These are phyloP conservation scores for Melinopterus prodromus DNA, from an alignment of 2,888 invertebrate species.

Conservation along the genomic window DNA sequence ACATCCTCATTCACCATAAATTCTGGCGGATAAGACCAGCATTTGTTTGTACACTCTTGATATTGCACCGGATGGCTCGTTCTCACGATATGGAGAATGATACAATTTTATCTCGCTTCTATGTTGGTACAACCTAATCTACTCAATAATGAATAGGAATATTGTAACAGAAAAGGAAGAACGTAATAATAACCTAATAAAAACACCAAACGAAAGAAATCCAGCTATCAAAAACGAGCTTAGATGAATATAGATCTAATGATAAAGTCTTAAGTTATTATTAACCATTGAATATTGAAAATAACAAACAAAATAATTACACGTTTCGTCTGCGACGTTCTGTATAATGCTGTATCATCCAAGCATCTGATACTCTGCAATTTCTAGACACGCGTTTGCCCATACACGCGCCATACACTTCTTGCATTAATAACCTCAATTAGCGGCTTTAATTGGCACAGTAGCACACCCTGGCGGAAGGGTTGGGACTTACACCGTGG, in stretches of 20 bases:
- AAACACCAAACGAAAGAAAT: no score
- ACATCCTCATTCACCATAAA: background rate
- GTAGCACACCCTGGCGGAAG: conserved; percentile 48
- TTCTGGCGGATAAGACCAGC: background rate
- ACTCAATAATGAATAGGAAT: background rate
- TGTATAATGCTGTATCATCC: conserved; percentile 18
- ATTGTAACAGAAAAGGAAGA: background rate
- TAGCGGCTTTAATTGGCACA: conserved; percentile 45
- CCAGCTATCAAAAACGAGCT: no score
- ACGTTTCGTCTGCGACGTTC: background rate
- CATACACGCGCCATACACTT: conserved; percentile 32
- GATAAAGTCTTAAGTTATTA: background rate
- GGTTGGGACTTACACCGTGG: conserved; percentile 44
- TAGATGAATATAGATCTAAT: background rate
- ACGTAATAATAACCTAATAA: background rate
- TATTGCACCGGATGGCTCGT: background rate
- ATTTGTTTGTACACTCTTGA: background rate
- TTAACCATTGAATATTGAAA: background rate
- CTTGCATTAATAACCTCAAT: conserved; percentile 40
- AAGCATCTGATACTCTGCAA: conserved; percentile 37
- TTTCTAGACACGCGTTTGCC: conserved; percentile 35
- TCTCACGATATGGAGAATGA: background rate
- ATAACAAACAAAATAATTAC: conserved; percentile 4
- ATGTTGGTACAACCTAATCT: background rate
- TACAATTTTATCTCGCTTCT: background rate